Conservation (phyloP, 2,888 invertebrate species). For the Resseliella maxima region DNA sequence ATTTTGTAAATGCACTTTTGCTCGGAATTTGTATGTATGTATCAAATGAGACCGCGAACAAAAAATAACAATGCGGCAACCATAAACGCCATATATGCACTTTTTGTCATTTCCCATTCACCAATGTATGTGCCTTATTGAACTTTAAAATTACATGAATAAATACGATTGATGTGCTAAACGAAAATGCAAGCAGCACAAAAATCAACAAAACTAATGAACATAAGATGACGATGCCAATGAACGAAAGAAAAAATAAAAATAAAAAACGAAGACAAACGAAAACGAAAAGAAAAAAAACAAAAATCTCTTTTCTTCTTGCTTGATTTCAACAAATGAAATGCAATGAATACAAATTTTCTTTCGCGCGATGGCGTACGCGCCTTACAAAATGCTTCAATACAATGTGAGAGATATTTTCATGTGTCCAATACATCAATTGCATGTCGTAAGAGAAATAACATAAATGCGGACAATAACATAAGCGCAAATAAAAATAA, state of each 20-base stretch:
- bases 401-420: conserved; percentile 18
- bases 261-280: neutral
- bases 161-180: conserved; percentile 53
- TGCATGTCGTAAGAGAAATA: conserved; percentile 52
- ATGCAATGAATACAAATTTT: conserved; percentile 51
- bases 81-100: conserved; percentile 40
- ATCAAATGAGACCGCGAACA: neutral
- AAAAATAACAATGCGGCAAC: conserved; percentile 31
- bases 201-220: conserved; percentile 53
- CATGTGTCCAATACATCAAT: conserved; percentile 53
- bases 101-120: conserved; percentile 47
- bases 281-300: neutral
- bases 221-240: neutral
- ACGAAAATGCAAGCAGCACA: conserved; percentile 47
- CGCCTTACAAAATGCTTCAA: neutral
- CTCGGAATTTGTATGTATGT: neutral
- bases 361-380: neutral
- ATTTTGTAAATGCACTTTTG: neutral
- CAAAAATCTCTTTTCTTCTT: conserved; percentile 32
- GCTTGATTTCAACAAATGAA: conserved; percentile 32
- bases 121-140: conserved; percentile 16
- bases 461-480: conserved; percentile 42
- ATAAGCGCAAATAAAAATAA: conserved; percentile 51
- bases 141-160: conserved; percentile 53
- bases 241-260: neutral